These are phyloP conservation scores for Oreochromis tanganicae DNA, from an alignment of 2,113 vertebrate genomes.

Conservation along the genomic window DNA sequence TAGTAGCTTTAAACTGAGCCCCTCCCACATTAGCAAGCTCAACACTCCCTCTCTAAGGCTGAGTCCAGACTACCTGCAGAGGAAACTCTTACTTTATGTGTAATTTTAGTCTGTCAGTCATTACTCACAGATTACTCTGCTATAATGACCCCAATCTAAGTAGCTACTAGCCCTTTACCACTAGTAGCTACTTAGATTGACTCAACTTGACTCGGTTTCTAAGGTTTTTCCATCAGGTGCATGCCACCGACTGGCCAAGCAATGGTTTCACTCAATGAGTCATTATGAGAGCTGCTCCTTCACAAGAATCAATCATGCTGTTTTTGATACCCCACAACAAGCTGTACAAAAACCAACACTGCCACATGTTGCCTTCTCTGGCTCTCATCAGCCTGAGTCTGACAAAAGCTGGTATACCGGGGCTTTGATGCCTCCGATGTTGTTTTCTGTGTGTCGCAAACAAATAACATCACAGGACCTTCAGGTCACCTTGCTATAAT, in stretches of 20 bases:
- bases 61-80: neutral
- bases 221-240: neutral
- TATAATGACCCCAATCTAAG: no score
- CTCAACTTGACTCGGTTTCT: accelerated
- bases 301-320: accelerated
- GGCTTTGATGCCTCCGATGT: neutral
- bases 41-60: neutral
- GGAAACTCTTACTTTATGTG: neutral
- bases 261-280: accelerated
- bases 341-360: neutral
- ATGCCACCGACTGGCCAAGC: neutral
- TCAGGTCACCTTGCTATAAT: no score
- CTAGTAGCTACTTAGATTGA: neutral
- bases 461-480: neutral
- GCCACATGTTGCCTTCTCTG: accelerated
- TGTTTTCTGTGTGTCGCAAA: neutral
- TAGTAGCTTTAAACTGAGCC: neutral
- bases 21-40: neutral
- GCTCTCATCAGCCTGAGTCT: neutral
- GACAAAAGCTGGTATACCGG: neutral
- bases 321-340: neutral
- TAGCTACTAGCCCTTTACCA: no score
- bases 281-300: accelerated
- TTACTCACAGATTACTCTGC: neutral
- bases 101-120: accelerated